phyloP scores from a whole-genome alignment of 2,113 vertebrate genomes.

The Colinus virginianus region DNA sequence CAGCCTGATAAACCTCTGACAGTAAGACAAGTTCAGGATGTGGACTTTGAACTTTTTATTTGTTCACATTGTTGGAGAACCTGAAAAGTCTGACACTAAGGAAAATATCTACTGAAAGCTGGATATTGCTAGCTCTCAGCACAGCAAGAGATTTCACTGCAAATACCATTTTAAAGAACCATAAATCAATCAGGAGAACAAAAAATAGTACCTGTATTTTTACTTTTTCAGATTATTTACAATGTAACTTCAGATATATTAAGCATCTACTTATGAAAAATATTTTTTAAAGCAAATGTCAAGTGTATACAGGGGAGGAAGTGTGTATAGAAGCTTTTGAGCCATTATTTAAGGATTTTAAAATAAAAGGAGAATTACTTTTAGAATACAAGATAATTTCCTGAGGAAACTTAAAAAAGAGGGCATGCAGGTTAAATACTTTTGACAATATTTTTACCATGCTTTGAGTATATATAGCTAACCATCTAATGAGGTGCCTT shows the following conservation, averaged over 20 bases:
- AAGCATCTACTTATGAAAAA: neutral
- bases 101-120: neutral
- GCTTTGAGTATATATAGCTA: neutral
- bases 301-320: neutral
- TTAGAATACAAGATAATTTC: neutral
- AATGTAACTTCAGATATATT: neutral
- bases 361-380: slow-evolving; percentile 22
- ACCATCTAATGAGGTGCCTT: slow-evolving; percentile 7
- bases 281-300: neutral
- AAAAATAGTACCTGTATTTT: neutral
- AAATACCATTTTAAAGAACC: neutral
- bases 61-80: neutral
- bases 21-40: neutral
- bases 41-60: neutral
- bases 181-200: neutral
- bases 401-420: neutral
- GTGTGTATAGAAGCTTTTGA: neutral
- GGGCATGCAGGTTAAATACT: neutral
- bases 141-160: neutral
- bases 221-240: neutral
- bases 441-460: slow-evolving; percentile 6
- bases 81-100: neutral
- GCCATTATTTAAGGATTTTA: neutral
- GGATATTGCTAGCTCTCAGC: neutral
- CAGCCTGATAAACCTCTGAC: too few relatives aligned